Evolutionary conservation across 2,888 invertebrate species (phyloP).

Genomic region (Drosophila cognata): DNA sequence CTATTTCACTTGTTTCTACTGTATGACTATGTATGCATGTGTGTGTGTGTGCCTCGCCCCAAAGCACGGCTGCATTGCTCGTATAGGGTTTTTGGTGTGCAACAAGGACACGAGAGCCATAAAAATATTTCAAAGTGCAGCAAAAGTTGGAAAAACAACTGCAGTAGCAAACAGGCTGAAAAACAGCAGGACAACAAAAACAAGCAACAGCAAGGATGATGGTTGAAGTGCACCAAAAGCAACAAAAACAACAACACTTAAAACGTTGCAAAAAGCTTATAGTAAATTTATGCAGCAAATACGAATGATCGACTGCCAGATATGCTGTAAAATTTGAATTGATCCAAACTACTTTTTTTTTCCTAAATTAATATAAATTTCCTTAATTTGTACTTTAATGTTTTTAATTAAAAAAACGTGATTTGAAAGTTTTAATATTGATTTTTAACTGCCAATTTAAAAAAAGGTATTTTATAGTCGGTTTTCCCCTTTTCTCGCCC

Average conservation of each 20-base stretch:
- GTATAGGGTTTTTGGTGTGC: conserved; percentile 31
- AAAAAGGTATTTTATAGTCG: too few relatives aligned
- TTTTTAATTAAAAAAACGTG: background rate
- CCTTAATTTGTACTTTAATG: background rate
- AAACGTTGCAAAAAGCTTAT: conserved; percentile 53
- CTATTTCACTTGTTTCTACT: conserved; percentile 69
- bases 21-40: conserved; percentile 1
- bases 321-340: background rate
- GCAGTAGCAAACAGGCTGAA: conserved; percentile 36
- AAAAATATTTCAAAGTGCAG: conserved; percentile 68
- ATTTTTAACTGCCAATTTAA: background rate
- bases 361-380: background rate
- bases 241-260: conserved; percentile 53
- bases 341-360: background rate
- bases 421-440: background rate
- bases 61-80: conserved; percentile 25
- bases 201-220: conserved; percentile 24
- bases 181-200: conserved; percentile 24
- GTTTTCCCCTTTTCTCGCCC: background rate
- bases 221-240: conserved; percentile 49
- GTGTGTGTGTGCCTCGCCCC: conserved; percentile 42
- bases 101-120: conserved; percentile 74
- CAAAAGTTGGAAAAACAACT: conserved; percentile 65
- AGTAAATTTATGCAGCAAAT: background rate
- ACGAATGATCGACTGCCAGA: background rate